Evolutionary conservation across 2,888 invertebrate genomes (phyloP), one percentile per base, ranked within the genome.

Genomic region (Ennomos erosarius): DNA sequence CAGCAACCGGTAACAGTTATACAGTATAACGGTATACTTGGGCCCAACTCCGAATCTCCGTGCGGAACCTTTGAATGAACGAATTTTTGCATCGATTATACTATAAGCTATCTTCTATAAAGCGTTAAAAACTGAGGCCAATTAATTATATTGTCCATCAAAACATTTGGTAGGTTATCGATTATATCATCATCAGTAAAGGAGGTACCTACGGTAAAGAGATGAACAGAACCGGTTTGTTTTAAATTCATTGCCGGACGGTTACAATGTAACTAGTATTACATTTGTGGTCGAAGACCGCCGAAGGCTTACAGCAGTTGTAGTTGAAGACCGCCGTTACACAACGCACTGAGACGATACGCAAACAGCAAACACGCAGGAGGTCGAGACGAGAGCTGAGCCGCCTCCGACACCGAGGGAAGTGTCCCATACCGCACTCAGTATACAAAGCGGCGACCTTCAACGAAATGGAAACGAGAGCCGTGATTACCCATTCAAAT

Each of bases 401-500:
- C 26, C 26, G 44, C 33, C n/a, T 9, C 13, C 12, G 10, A 8
- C 8, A 9, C 2, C 10, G 43, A 26, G 16, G 36, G 48, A 49
- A 60, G 58, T 60, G 56, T 43, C 49, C 51, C 26, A 36, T 49
- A 48, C 10, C 26, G 36, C 51, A 49, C 10, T 16, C 9, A 44
- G 12, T 10, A n/a, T 13, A 37, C 37, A 12, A 10, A 8, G 10
- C 33, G 34, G 13, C 43, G 59, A 42, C 67, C 65, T 68, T 57
- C 50, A 43, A 50, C 50, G 53, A 54, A 42, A 55, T 64, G 59
- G 26, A 50, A 55, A 63, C 57, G 39, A 49, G 45, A 43, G 11
- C 39, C 49, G 45, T 51, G 44, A 61, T 61, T 59, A 57, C 47
- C 38, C 45, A 50, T 59, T 54, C 53, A 54, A 55, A 1, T 60